Evolutionary conservation across 2,797 vertebrate genomes (phyloP), one percentile per base, ranked within the genome.

Genomic region (Botia almorhae): DNA sequence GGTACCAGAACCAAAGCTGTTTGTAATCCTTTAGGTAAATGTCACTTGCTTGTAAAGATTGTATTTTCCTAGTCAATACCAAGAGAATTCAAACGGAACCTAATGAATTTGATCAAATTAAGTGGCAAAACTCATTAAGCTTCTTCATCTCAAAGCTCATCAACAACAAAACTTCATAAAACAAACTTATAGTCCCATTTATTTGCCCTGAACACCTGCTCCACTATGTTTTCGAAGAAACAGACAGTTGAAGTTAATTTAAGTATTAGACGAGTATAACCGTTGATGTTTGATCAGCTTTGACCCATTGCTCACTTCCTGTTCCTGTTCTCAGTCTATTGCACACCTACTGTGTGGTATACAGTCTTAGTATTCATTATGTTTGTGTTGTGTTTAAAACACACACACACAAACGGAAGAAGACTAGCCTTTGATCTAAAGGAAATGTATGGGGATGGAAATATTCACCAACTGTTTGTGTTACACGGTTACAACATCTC

Each of bases 281-380:
- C 36, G 14, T 67, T 67, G 16, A 43, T 67, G 16, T 26, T 51
- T 64, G 16, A 1, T 29, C 33, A 17, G 10, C 13, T 73, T 43
- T 65, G 50, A 16, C 50, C 60, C 65, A 14, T 29, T 73, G 69
- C 33, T 23, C 50, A 23, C 33, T 71, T 76, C 53, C 79, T 64
- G 60, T 50, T 69, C 51, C 48, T 68, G 69, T 61, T 29, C 46
- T 53, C 6, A 33, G 26, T 13, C 12, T 64, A 26, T 26, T 65
- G 14, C 39, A 23, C 39, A n/a, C 6, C 16, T 13, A 26, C 12
- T 51, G 3, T 74, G 3, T 43, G 17, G 19, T 73, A 12, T n/a
- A 60, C 13, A 0, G 4, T 58, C 19, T 56, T 67, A n/a, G n/a
- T n/a, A 29, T 46, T 74, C 1, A 7, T 36, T 29, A 14, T 7